Evolutionary conservation across 1,140 invertebrate species (phyloP), one percentile per base, ranked within the genome.

Genomic region (Drosophila pseudoobscura): DNA sequence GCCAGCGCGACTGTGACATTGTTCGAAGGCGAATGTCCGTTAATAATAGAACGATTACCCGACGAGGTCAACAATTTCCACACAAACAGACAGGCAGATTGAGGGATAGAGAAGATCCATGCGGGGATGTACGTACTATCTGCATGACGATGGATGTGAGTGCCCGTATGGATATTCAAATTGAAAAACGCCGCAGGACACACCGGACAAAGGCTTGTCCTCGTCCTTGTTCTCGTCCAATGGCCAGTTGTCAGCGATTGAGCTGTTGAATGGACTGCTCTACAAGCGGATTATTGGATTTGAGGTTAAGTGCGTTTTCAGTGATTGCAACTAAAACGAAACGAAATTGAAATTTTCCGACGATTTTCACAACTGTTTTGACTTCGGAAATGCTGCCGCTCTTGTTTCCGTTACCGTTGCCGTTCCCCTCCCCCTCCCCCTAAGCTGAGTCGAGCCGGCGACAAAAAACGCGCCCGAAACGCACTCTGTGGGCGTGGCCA

Each of bases 271-370:
- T 82, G 75, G 73, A 70, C 75, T 73, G 83, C 71, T 74, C 76
- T 87, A 88, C 83, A 88, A 88, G 83, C 83, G 83, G 83, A 88
- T 88, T 88, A 88, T 83, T 74, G 83, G 78, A 87, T 88, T 88
- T 88, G 75, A 83, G 83, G 83, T 88, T 88, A 88, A 88, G 83
- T 88, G 83, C 75, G 76, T 82, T 88, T 75, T 54, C 60, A 63
- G 49, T 47, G 64, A 65, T 62, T 65, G 56, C 57, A 71, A 69
- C 63, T 13, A 13, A 39, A 39, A 39, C 61, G 63, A 61, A 72
- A 64, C 39, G 35, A 75, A 83, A 87, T 61, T 75, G 29, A 57
- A 57, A 63, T 63, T 50, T 55, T 35, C 45, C 53, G 50, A 58
- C 39, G 63, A 83, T 73, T 76, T 78, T 63, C 70, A 66, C 66